These are phyloP conservation scores for Drosophila mauritiana DNA, from an alignment of 1,140 invertebrate species.

Conservation along the genomic window DNA sequence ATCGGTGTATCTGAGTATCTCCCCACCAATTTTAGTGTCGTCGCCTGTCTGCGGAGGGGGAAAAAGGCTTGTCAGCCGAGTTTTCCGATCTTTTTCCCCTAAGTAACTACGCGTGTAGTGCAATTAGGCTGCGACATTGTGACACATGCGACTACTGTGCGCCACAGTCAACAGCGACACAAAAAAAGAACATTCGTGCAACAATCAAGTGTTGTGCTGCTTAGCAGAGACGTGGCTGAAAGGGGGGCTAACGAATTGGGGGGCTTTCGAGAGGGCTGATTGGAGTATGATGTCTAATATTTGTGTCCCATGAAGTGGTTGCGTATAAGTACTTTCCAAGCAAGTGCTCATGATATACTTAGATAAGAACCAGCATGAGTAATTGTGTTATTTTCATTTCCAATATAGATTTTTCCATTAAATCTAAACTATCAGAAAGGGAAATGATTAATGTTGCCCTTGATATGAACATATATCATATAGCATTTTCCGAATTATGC, in stretches of 20 bases:
- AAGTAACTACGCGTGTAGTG: slow-evolving; percentile 75
- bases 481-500: too few relatives aligned
- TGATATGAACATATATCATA: not conserved
- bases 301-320: slow-evolving; percentile 15
- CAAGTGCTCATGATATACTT: slow-evolving; percentile 7
- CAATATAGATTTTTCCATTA: not conserved
- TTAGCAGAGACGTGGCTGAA: slow-evolving; percentile 9
- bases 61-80: slow-evolving; percentile 48
- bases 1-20: not conserved
- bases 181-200: not conserved
- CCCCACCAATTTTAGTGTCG: slow-evolving; percentile 1
- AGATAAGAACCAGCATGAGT: slow-evolving; percentile 16
- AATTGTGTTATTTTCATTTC: not conserved
- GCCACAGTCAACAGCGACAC: slow-evolving; percentile 18
- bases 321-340: slow-evolving; percentile 11
- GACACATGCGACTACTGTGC: slow-evolving; percentile 71
- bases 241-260: not conserved
- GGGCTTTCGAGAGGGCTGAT: slow-evolving; percentile 14
- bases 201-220: slow-evolving; percentile 10
- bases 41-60: slow-evolving; percentile 14
- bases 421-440: not conserved
- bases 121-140: slow-evolving; percentile 72
- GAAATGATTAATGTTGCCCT: not conserved
- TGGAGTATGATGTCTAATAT: slow-evolving; percentile 8
- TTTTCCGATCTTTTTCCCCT: slow-evolving; percentile 32